A percentile compares a stretch with the other conserved stretches of the same genome.
These are phyloP conservation scores for Arvicanthis niloticus DNA, from an alignment of 2,113 vertebrate genomes.

Conservation along the genomic window DNA sequence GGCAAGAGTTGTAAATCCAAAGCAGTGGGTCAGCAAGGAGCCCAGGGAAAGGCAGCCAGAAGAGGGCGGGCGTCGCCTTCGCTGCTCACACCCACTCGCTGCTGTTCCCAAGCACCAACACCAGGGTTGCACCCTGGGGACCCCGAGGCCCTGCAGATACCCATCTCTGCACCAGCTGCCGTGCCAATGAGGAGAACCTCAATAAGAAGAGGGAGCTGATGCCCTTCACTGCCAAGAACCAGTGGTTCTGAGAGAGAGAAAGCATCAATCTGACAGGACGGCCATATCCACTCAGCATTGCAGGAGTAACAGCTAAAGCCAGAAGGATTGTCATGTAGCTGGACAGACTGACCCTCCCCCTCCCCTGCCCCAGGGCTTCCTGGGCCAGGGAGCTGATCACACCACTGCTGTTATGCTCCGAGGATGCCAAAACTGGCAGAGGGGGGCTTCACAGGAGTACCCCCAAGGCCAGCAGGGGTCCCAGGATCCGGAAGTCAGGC, in stretches of 20 bases:
- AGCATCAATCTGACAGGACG: rapidly evolving
- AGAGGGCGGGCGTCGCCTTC: neutral
- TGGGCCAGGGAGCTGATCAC: rapidly evolving
- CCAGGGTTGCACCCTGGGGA: neutral
- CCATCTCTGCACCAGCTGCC: neutral
- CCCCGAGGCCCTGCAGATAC: neutral
- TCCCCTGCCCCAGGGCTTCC: too few relatives aligned
- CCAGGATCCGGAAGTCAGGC: neutral
- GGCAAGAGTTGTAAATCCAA: neutral
- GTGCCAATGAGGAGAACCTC: rapidly evolving
- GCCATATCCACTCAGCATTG: neutral
- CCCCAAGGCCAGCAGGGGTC: neutral
- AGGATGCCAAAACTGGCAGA: too few relatives aligned
- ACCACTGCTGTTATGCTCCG: rapidly evolving
- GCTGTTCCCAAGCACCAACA: too few relatives aligned
- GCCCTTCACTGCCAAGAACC: neutral
- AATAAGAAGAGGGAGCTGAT: rapidly evolving
- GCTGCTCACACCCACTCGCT: rapidly evolving
- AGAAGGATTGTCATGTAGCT: neutral
- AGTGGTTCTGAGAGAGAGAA: neutral
- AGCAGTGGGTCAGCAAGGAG: neutral
- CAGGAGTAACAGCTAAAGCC: neutral
- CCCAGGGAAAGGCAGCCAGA: rapidly evolving
- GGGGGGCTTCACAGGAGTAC: rapidly evolving
- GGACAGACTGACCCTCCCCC: rapidly evolving